These are phyloP conservation scores for Leptinotarsa texana DNA, from an alignment of 1,140 invertebrate genomes.

Conservation along the genomic window DNA sequence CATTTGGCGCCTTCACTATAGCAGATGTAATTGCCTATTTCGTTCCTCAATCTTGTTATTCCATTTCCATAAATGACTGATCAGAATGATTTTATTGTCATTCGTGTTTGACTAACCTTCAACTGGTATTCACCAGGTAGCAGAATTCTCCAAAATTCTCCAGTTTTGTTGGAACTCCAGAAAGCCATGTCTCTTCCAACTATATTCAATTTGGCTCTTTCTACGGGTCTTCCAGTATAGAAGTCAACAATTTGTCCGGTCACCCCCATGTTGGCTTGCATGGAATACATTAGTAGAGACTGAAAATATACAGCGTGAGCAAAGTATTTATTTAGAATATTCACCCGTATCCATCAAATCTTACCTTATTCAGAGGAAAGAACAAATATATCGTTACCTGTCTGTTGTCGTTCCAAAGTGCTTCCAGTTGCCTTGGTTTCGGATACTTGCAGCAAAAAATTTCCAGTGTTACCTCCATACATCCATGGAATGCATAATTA, in stretches of 20 bases:
- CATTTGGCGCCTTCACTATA: too few relatives aligned
- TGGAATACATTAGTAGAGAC: conserved; percentile 52
- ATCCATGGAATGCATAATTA: conserved; percentile 68
- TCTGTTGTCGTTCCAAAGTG: conserved; percentile 67
- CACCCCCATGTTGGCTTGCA: conserved; percentile 56
- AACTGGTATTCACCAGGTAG: conserved; percentile 50
- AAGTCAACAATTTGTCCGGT: conserved; percentile 57
- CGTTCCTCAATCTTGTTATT: background rate
- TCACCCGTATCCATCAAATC: too few relatives aligned
- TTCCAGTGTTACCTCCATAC: conserved; percentile 71
- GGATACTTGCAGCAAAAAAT: conserved; percentile 70
- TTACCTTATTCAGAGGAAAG: too few relatives aligned
- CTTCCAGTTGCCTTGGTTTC: conserved; percentile 55
- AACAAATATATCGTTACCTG: conserved; percentile 31
- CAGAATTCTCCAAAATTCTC: conserved; percentile 53
- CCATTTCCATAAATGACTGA: background rate
- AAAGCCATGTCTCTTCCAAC: conserved; percentile 55
- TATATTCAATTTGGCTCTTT: conserved; percentile 53
- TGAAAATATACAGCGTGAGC: conserved; percentile 30
- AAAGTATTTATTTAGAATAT: too few relatives aligned
- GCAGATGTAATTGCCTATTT: too few relatives aligned
- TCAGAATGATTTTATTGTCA: too few relatives aligned
- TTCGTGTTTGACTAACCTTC: conserved; percentile 32
- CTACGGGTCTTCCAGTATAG: conserved; percentile 51
- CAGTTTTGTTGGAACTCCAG: conserved; percentile 37